These are phyloP conservation scores for Rhizomys pruinosus DNA, from an alignment of 2,113 vertebrate genomes.

Conservation along the genomic window DNA sequence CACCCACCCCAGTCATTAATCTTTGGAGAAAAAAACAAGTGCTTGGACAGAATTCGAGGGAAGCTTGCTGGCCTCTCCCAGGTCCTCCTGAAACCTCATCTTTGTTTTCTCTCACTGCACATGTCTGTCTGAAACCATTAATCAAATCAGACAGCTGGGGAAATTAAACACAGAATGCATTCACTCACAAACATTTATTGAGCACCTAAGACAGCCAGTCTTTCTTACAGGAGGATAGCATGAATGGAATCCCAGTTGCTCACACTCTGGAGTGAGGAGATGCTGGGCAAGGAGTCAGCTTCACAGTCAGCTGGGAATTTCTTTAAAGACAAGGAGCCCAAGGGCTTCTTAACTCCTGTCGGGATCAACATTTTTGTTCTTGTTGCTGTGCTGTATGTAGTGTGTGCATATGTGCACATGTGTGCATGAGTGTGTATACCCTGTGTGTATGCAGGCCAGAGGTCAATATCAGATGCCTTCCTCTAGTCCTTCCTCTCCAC, in stretches of 20 bases:
- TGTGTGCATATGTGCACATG: background rate
- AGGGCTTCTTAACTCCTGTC: background rate
- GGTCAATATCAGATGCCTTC: background rate
- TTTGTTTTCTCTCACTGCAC: background rate
- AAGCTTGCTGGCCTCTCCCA: background rate
- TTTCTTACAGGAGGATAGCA: background rate
- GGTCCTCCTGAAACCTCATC: background rate
- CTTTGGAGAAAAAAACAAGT: constrained; percentile 51
- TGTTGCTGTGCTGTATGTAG: no score
- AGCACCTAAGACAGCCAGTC: background rate
- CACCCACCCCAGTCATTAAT: background rate
- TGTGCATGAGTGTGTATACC: background rate
- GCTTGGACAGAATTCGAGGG: background rate
- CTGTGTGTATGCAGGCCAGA: background rate
- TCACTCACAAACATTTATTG: background rate
- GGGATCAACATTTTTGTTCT: background rate
- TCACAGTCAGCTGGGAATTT: background rate
- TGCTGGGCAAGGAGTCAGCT: background rate
- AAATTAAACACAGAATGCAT: background rate
- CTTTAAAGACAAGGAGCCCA: background rate
- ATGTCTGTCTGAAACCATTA: background rate
- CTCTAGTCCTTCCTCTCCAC: background rate
- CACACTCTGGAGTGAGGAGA: background rate
- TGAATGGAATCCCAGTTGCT: background rate
- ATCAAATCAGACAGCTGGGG: background rate